These are phyloP conservation scores for Cebus imitator DNA, from an alignment of 2,113 vertebrate species.

Conservation along the genomic window DNA sequence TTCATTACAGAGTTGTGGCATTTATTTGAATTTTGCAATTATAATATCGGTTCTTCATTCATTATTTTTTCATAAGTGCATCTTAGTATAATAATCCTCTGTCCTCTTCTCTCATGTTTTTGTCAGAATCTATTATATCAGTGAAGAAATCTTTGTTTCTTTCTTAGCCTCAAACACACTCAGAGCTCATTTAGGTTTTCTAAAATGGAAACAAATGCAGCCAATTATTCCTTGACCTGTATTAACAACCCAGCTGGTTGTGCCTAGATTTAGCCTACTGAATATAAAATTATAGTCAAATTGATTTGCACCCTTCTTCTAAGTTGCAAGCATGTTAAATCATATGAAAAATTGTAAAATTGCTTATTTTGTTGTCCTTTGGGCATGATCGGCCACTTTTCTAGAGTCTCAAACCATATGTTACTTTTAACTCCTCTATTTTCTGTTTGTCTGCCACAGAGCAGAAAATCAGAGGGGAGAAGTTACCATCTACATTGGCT, in stretches of 20 bases:
- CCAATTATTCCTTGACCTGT: constrained; percentile 71
- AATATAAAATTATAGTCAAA: constrained; percentile 53
- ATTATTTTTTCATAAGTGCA: constrained; percentile 8
- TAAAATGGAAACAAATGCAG: constrained; percentile 24
- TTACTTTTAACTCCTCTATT: constrained; percentile 63
- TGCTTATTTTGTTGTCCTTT: constrained; percentile 36
- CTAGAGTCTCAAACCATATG: constrained; percentile 34
- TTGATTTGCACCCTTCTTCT: constrained; percentile 36
- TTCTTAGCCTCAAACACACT: constrained; percentile 14
- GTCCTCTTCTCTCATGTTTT: constrained; percentile 38
- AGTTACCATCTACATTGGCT: constrained; percentile 64
- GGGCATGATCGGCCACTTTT: constrained; percentile 29
- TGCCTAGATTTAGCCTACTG: neutral
- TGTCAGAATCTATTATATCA: constrained; percentile 65
- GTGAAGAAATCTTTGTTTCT: constrained; percentile 49
- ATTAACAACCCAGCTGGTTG: constrained; percentile 50
- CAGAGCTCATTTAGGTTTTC: neutral
- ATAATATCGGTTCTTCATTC: neutral
- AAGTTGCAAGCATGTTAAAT: constrained; percentile 46
- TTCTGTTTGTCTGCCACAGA: constrained; percentile 51
- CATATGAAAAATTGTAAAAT: neutral
- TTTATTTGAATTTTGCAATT: constrained; percentile 41
- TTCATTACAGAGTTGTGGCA: neutral
- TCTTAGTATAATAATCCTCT: constrained; percentile 6
- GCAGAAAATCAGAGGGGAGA: constrained; percentile 50